Conservation (phyloP, 2,888 invertebrate genomes). For the Pyrochroa serraticornis region DNA sequence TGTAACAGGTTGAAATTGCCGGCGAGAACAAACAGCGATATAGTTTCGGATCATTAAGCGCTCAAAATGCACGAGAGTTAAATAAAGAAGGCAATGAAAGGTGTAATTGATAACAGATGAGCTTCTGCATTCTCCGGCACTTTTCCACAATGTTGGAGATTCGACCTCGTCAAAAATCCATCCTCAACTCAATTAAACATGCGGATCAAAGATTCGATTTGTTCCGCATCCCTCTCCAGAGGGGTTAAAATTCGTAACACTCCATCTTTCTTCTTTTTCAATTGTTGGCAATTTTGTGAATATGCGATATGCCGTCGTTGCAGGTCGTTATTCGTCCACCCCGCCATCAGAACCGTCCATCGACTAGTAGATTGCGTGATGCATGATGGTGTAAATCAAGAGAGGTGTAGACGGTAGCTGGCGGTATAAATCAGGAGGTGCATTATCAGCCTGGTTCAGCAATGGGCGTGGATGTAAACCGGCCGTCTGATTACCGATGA, state of each 20-base stretch:
- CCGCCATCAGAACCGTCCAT: neutral
- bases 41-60: constrained; percentile 52
- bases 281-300: neutral
- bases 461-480: constrained; percentile 28
- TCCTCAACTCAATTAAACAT: constrained; percentile 52
- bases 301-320: constrained; percentile 1
- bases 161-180: constrained; percentile 48
- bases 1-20: constrained; percentile 26
- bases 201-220: constrained; percentile 48
- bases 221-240: constrained; percentile 24
- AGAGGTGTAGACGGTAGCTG: constrained; percentile 25
- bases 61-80: constrained; percentile 53
- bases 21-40: constrained; percentile 25
- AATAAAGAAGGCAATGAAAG: constrained; percentile 57
- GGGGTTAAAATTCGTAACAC: neutral
- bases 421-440: constrained; percentile 34
- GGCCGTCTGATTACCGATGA: constrained; percentile 39
- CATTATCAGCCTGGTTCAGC: constrained; percentile 36
- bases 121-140: constrained; percentile 34
- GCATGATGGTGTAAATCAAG: constrained; percentile 34
- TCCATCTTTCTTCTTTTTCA: neutral
- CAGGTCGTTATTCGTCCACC: constrained; percentile 14
- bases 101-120: constrained; percentile 58
- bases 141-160: constrained; percentile 28
- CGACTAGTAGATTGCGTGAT: constrained; percentile 27